A percentile compares a stretch with the other conserved stretches of the same genome.
These are phyloP conservation scores for Gopherus evgoodei DNA, from an alignment of 2,113 vertebrate genomes.

Conservation along the genomic window DNA sequence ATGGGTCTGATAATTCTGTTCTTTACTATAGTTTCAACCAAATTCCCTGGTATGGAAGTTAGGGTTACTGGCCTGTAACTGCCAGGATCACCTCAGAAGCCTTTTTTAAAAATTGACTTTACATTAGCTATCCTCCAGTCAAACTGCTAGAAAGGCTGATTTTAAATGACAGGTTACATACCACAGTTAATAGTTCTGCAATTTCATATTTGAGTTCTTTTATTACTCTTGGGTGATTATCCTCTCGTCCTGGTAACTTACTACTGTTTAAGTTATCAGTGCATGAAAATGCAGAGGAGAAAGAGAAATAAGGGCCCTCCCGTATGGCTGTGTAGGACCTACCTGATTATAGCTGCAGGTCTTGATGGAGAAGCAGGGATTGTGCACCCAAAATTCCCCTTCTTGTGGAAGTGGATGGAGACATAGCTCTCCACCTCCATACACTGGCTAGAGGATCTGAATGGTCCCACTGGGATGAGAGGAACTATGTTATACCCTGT, in stretches of 20 bases:
- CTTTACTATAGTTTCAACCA: not conserved
- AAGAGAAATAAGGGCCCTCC: not conserved
- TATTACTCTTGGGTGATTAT: not conserved
- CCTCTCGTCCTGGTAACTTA: not conserved
- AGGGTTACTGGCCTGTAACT: not conserved
- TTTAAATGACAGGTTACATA: not conserved
- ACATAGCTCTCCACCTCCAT: not conserved
- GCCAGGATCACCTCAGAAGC: not conserved
- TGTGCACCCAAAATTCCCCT: not conserved
- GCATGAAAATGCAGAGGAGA: not conserved
- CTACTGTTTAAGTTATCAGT: not conserved
- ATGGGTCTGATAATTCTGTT: not conserved
- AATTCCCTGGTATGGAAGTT: not conserved
- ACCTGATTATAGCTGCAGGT: not conserved
- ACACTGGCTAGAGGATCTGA: not conserved
- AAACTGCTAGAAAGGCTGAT: not conserved
- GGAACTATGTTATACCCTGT: not conserved
- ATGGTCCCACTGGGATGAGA: not conserved
- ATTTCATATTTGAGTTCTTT: not conserved
- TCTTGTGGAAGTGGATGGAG: not conserved
- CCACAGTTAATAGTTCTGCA: not conserved
- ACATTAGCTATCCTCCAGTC: not conserved
- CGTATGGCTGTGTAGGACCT: not conserved
- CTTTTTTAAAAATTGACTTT: not conserved
- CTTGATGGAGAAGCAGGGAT: not conserved